Evolutionary conservation across 2,113 vertebrate species (phyloP), one percentile per base, ranked within the genome.

Genomic region (Hippocampus comes): DNA sequence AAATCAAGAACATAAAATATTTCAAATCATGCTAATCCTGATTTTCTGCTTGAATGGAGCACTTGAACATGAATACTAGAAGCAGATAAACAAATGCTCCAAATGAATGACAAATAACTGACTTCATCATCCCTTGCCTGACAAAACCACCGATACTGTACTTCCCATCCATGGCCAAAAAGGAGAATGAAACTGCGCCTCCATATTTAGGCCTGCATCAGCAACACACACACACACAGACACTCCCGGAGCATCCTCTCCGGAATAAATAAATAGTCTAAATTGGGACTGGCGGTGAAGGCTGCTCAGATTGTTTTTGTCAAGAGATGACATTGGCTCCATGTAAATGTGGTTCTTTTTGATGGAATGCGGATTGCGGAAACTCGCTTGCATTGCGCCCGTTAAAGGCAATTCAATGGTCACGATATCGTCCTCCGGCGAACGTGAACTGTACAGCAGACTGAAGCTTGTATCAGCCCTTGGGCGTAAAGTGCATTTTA

Each of bases 141-240:
- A 17, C 63, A 49, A n/a, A 3, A 70, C 70, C 63, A 63, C 66
- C 20, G 12, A 46, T 79, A 63, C 79, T 38, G 34, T 38, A 38
- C 34, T 38, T 59, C 78, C 74, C 56, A 85, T 79, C 79, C 74
- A 49, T 86, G 86, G 83, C 76, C 82, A 82, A 73, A 65, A 70
- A 69, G 38, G 53, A 64, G 77, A 34, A 70, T 49, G 0, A 64
- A 71, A 64, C 72, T 77, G 82, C 61, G 68, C 48, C 63, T 84
- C 64, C 69, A 30, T 65, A 38, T 57, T 41, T n/a, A 42, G 72
- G 74, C 74, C 78, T 77, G 75, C 69, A 59, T 76, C 84, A 71
- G 64, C 49, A 68, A 11, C 76, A 61, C 80, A 34, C 71, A 67
- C 69, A 41, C 71, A 67, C 69, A 67, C 57, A 30, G 27, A 61